phyloP scores from a whole-genome alignment of 2,113 vertebrate genomes.

The Cynopterus brachyotis region DNA sequence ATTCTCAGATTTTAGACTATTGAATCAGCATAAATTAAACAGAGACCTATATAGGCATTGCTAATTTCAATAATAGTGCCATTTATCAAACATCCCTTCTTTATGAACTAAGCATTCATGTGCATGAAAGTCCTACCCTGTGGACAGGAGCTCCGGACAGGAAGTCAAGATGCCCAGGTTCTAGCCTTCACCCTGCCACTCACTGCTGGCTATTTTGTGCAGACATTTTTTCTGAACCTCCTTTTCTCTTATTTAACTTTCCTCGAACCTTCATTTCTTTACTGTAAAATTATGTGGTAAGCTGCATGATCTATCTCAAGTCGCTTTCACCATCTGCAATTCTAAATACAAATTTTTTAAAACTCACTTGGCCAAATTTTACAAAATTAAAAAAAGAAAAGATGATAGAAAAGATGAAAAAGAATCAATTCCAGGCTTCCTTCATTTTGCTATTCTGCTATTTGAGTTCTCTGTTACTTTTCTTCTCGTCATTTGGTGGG shows the following conservation, averaged over 20 bases:
- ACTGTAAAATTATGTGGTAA: not conserved
- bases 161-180: not conserved
- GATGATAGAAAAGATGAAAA: not conserved
- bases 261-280: not conserved
- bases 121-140: not conserved
- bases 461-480: slow-evolving; percentile 25
- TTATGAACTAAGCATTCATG: not conserved
- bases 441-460: not conserved
- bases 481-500: not conserved
- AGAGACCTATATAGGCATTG: not conserved
- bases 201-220: not conserved
- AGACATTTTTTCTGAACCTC: not conserved
- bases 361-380: not conserved
- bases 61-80: not conserved
- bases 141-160: not conserved
- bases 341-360: not conserved
- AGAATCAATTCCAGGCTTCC: not conserved
- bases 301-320: not conserved
- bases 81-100: not conserved
- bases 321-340: not conserved
- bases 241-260: not conserved
- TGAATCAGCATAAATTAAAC: not conserved
- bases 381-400: not conserved
- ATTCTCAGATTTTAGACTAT: not conserved
- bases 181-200: not conserved